These are phyloP conservation scores for Ornithoptera priamus DNA, from an alignment of 2,888 invertebrate species.

Conservation along the genomic window DNA sequence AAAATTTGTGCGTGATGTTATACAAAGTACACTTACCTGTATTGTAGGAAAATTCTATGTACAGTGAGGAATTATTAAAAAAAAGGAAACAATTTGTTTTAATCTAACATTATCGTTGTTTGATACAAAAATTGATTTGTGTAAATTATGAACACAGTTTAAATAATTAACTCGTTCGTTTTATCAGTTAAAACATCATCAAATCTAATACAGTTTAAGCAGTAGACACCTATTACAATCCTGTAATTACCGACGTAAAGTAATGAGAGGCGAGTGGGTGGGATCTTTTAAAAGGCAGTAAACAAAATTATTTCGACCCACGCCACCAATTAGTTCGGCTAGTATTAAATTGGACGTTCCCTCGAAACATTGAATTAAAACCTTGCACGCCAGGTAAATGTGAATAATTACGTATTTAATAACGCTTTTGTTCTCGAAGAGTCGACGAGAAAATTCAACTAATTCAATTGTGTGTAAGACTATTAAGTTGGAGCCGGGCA, in stretches of 20 bases:
- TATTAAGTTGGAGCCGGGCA: constrained; percentile 71
- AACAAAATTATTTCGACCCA: constrained; percentile 78
- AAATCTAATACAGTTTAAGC: constrained; percentile 21
- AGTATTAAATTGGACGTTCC: constrained; percentile 75
- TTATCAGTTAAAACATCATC: constrained; percentile 4
- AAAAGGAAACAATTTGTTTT: too few relatives aligned
- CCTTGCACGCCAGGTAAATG: constrained; percentile 77
- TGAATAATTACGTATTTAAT: constrained; percentile 80
- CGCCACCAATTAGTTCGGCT: constrained; percentile 77
- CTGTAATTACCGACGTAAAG: constrained; percentile 38
- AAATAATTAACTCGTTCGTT: neutral
- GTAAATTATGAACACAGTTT: too few relatives aligned
- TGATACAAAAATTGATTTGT: too few relatives aligned
- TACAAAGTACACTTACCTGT: neutral
- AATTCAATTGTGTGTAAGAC: constrained; percentile 79
- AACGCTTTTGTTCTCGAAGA: constrained; percentile 77
- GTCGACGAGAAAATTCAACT: constrained; percentile 76
- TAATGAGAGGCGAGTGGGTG: constrained; percentile 66
- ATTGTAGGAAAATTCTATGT: neutral
- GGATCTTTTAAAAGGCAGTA: constrained; percentile 77
- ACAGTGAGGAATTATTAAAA: too few relatives aligned
- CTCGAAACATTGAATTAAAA: constrained; percentile 61
- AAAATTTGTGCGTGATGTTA: neutral
- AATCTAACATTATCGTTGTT: too few relatives aligned
- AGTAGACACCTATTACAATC: constrained; percentile 37